These are phyloP conservation scores for Littorina saxatilis DNA, from an alignment of 1,140 invertebrate species.

Conservation along the genomic window DNA sequence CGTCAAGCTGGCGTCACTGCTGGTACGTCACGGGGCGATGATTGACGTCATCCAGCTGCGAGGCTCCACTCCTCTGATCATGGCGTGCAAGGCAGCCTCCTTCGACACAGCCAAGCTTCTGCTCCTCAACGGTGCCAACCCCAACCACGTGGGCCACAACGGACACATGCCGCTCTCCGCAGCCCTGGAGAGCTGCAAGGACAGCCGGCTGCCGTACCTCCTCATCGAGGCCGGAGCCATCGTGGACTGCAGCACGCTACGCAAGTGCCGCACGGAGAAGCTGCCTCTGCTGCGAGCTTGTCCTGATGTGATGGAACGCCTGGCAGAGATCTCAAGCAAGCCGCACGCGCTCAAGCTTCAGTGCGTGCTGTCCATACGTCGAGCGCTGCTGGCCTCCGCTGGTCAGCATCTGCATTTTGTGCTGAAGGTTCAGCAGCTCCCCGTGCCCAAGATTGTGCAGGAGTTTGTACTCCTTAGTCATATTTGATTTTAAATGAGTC, in stretches of 20 bases:
- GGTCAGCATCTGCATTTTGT: conserved; percentile 52
- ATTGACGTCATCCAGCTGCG: conserved; percentile 61
- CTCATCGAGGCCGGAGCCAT: conserved; percentile 59
- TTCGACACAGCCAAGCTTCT: conserved; percentile 56
- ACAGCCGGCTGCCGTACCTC: conserved; percentile 53
- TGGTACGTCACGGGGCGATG: conserved; percentile 58
- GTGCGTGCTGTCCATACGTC: conserved; percentile 57
- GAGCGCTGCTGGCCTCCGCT: conserved; percentile 47
- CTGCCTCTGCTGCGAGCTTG: conserved; percentile 48
- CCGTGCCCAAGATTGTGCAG: conserved; percentile 60
- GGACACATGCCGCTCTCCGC: conserved; percentile 63
- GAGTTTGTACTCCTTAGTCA: conserved; percentile 62
- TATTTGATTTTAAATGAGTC: conserved; percentile 21
- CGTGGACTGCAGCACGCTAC: conserved; percentile 49
- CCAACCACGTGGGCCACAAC: conserved; percentile 62
- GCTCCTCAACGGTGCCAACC: conserved; percentile 65
- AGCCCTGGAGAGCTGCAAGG: conserved; percentile 53
- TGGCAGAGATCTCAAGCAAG: conserved; percentile 50
- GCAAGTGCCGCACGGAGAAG: conserved; percentile 59
- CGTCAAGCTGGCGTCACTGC: conserved; percentile 56
- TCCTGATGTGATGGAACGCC: conserved; percentile 51
- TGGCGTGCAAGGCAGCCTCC: conserved; percentile 56
- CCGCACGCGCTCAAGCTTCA: conserved; percentile 56
- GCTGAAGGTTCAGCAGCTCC: conserved; percentile 58
- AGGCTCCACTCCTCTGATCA: conserved; percentile 63